Base-by-base conservation (phyloP, 2,888 invertebrate genomes). In the Meghimatium bilineatum region DNA sequence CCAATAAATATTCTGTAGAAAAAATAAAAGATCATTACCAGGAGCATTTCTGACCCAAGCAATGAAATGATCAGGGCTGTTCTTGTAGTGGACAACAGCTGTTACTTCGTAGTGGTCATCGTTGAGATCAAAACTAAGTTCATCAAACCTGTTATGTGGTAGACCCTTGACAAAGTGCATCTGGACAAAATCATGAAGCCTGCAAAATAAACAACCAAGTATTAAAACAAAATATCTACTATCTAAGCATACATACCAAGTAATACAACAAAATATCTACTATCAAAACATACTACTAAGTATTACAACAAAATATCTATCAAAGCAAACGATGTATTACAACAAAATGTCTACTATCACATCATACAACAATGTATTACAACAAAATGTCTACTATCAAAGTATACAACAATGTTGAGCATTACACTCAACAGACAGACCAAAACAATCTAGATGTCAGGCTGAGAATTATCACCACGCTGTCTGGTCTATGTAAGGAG, bases 101-200 rank as follows among this genome's bases (percentile, higher is more conserved):
- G 90, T 91, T 38, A 93, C 92, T 23, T 84, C 86, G 87, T 92
- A 93, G 26, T 80, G 72, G 44, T 86, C 86, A 32, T 87, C 88
- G 38, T 87, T 83, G 83, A 87, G 87, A 76, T 75, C 84, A 88
- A 93, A 92, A 80, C 90, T 89, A 66, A 92, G 87, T 49, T 86
- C 85, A 0, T 86, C 80, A 74, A 91, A 87, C 20, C 83, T 74
- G 34, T 83, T 88, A 79, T 86, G 85, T 2, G 90, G 90, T 67
- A 93, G 85, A 10, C 93, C 93, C 72, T 91, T 91, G 26, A 90
- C 88, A 86, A 93, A 93, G 86, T 93, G 93, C 80, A 92, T 87
- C 86, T 92, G 85, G 36, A 93, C 80, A 38, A 89, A 88, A 5
- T 89, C 87, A 8, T 92, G 89, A 63, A 91, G 85, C 69, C 93